Percentiles rank a stretch among this genome's conserved stretches.
phyloP scores from a whole-genome alignment of 1,140 invertebrate genomes.

The Tetramorium simillimum region DNA sequence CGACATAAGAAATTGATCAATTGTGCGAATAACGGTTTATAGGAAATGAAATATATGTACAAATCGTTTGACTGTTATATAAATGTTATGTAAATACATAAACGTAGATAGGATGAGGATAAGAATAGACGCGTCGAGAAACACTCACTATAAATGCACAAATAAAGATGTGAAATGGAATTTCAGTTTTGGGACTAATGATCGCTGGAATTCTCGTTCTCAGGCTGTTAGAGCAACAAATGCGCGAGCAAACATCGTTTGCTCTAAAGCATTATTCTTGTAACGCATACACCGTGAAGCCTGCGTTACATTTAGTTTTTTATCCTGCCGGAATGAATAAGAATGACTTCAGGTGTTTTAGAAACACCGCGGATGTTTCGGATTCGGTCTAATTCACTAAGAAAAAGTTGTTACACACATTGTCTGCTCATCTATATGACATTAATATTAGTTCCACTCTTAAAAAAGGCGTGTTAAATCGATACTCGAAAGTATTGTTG shows the following conservation, averaged over 20 bases:
- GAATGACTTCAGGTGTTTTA: neutral
- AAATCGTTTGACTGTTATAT: neutral
- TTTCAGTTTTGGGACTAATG: conserved; percentile 17
- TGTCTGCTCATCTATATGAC: neutral
- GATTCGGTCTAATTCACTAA: neutral
- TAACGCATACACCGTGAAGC: neutral
- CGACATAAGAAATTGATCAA: neutral
- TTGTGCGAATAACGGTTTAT: conserved; percentile 14
- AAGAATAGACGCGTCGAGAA: neutral
- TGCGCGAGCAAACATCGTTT: neutral
- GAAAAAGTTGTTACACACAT: conserved; percentile 14
- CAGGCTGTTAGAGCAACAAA: neutral
- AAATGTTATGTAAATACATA: neutral
- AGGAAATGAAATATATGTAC: neutral
- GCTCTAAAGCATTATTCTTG: neutral
- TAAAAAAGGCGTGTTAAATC: too few relatives aligned
- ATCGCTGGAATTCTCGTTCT: neutral
- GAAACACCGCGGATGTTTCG: neutral
- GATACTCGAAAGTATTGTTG: too few relatives aligned
- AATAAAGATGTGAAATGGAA: neutral
- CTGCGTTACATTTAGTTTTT: neutral
- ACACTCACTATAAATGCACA: neutral
- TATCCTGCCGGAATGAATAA: neutral
- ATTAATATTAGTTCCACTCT: neutral
- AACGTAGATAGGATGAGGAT: neutral